Conservation (phyloP, 2,797 vertebrate genomes). For the Decapterus maruadsi region DNA sequence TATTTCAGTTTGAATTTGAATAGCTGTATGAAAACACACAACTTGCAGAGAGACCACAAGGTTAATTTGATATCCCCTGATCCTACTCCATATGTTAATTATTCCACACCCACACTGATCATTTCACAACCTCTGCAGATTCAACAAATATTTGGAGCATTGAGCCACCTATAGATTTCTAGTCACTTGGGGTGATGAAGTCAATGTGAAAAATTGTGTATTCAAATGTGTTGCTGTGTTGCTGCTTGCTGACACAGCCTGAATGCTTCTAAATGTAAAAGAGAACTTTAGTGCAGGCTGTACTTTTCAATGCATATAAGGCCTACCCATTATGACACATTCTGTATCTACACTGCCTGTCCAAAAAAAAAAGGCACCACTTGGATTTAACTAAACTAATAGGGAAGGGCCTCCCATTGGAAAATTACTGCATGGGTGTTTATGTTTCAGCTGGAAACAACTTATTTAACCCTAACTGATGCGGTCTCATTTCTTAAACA, state of each 20-base stretch:
- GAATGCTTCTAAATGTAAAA: not conserved
- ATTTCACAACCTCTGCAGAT: constrained; percentile 21
- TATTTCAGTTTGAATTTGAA: constrained; percentile 34
- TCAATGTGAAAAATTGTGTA: constrained; percentile 7
- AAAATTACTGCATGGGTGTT: too few relatives aligned
- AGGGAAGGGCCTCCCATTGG: too few relatives aligned
- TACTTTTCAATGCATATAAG: not conserved
- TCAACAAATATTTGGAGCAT: constrained; percentile 17
- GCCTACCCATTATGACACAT: not conserved
- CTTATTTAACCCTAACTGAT: too few relatives aligned
- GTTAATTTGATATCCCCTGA: constrained; percentile 20
- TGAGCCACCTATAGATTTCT: not conserved
- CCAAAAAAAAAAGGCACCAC: too few relatives aligned
- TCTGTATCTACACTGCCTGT: too few relatives aligned
- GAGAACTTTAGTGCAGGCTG: not conserved
- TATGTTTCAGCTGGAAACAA: too few relatives aligned
- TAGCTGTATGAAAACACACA: not conserved
- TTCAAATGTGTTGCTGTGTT: constrained; percentile 1
- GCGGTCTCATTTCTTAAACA: too few relatives aligned
- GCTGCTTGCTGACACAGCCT: not conserved
- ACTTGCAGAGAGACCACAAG: not conserved
- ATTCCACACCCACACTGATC: constrained; percentile 2
- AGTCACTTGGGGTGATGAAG: not conserved
- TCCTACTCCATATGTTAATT: constrained; percentile 24
- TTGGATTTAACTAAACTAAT: too few relatives aligned